These are phyloP conservation scores for Sycophaga agraensis DNA, from an alignment of 1,140 invertebrate species.

Conservation along the genomic window DNA sequence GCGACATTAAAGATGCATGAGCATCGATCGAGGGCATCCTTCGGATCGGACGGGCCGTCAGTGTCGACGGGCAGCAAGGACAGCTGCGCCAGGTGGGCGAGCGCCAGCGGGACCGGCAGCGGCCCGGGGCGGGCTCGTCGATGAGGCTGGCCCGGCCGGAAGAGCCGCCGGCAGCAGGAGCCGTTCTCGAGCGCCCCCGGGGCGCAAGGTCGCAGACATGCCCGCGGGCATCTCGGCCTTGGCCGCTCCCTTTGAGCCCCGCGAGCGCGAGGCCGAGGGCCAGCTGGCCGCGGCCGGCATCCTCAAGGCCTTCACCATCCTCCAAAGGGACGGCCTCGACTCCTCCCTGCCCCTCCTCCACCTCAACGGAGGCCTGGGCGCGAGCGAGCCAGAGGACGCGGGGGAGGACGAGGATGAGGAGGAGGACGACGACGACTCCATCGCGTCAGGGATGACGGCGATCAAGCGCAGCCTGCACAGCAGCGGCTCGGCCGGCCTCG, in stretches of 20 bases:
- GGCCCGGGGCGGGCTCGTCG: neutral
- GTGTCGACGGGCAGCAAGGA: neutral
- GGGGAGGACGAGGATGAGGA: conserved; percentile 15
- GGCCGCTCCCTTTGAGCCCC: no score
- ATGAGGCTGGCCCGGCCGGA: neutral
- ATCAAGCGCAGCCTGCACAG: conserved; percentile 19
- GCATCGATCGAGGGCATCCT: conserved; percentile 20
- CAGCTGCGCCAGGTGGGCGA: neutral
- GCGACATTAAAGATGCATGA: conserved; percentile 36
- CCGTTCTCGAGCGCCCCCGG: neutral
- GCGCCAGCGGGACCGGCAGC: neutral
- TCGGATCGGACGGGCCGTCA: neutral
- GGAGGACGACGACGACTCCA: conserved; percentile 30
- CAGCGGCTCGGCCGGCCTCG: conserved; percentile 30
- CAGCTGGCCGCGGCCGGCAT: no score
- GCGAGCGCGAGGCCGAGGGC: conserved; percentile 35
- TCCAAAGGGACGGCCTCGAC: conserved; percentile 47
- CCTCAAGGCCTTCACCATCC: conserved; percentile 45
- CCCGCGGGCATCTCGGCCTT: conserved; percentile 44
- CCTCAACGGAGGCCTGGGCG: no score
- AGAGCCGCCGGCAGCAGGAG: neutral
- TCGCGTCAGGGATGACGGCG: conserved; percentile 32
- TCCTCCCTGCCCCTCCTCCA: conserved; percentile 46
- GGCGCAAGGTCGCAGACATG: no score
- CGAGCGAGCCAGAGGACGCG: no score